These are phyloP conservation scores for Nibea albiflora DNA, from an alignment of 2,113 vertebrate genomes.

Conservation along the genomic window DNA sequence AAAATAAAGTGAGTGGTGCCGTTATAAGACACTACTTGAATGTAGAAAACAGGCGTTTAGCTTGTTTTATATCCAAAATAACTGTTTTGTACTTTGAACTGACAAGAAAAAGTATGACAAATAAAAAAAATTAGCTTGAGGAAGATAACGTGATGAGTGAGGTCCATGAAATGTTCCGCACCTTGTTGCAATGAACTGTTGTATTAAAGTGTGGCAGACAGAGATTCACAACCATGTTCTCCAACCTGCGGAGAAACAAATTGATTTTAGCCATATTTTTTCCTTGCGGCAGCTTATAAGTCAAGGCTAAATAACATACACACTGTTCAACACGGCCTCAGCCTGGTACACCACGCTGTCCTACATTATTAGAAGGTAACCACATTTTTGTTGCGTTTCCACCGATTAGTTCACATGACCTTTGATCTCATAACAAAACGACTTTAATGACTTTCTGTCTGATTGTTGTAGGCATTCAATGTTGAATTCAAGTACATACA, in stretches of 20 bases:
- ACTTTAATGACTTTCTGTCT: neutral
- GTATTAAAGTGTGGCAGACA: constrained; percentile 91
- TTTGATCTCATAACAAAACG: constrained; percentile 3
- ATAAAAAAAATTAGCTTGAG: neutral
- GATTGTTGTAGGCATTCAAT: neutral
- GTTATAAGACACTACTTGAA: neutral
- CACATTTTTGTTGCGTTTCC: neutral
- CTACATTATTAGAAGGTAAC: neutral
- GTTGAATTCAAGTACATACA: neutral
- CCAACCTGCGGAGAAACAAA: constrained; percentile 53
- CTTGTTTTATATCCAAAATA: neutral
- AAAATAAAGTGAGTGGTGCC: neutral
- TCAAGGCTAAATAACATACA: constrained; percentile 40
- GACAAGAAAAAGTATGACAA: neutral
- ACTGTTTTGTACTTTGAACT: neutral
- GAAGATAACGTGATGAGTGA: neutral
- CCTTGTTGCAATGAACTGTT: constrained; percentile 92
- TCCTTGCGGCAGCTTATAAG: neutral
- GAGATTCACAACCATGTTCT: constrained; percentile 91
- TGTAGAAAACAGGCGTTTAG: neutral
- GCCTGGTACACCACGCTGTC: neutral
- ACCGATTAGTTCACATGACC: neutral
- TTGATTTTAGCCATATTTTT: neutral
- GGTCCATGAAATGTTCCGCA: constrained; percentile 70
- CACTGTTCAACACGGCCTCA: neutral